Conservation (phyloP, 2,797 vertebrate genomes). For the Ptychobarbus kaznakovi region DNA sequence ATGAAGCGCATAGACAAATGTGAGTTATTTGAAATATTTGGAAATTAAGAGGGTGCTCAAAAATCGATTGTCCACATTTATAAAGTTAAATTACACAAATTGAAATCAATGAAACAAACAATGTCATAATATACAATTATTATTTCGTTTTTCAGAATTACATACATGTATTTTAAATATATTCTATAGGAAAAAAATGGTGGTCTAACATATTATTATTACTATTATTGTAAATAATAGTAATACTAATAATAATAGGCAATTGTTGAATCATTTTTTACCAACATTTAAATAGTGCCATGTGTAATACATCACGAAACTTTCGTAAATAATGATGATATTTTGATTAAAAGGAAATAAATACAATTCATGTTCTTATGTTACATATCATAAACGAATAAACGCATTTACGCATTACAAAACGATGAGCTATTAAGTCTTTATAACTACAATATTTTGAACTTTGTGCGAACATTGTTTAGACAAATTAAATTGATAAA, state of each 20-base stretch:
- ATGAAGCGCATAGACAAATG: not conserved
- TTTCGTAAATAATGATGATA: not conserved
- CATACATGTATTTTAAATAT: not conserved
- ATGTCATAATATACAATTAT: not conserved
- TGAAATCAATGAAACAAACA: not conserved
- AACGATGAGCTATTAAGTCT: not conserved
- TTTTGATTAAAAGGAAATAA: not conserved
- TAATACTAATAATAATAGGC: not conserved
- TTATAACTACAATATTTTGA: slow-evolving; percentile 17
- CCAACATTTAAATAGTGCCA: not conserved
- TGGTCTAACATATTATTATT: not conserved
- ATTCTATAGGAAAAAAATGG: not conserved
- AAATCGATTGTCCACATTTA: slow-evolving; percentile 48
- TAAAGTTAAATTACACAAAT: slow-evolving; percentile 34
- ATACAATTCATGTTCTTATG: not conserved
- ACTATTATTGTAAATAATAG: not conserved
- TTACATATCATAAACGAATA: slow-evolving; percentile 38
- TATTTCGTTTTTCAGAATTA: slow-evolving; percentile 17
- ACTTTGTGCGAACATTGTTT: not conserved
- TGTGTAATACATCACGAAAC: slow-evolving; percentile 6
- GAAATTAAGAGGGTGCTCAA: not conserved
- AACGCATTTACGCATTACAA: slow-evolving; percentile 14
- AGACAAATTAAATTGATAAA: slow-evolving; percentile 22
- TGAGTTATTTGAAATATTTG: not conserved
- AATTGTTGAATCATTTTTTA: not conserved